Conservation (phyloP, 2,888 invertebrate genomes). For the Scaptomyza flava region DNA sequence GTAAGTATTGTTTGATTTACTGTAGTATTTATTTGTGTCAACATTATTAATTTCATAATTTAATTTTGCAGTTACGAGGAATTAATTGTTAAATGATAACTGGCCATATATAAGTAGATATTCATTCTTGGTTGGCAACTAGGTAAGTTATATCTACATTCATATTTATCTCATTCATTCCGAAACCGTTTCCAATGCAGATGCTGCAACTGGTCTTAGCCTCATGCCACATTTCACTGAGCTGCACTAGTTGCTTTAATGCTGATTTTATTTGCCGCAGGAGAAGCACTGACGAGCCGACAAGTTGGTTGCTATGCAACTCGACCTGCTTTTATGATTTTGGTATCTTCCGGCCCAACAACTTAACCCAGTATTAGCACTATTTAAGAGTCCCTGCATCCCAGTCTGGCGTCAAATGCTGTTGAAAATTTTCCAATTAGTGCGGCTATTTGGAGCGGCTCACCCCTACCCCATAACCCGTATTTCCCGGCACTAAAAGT, state of each 20-base stretch:
- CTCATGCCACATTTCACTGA: conserved; percentile 51
- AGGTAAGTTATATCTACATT: background rate
- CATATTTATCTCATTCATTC: background rate
- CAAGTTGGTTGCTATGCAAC: conserved; percentile 33
- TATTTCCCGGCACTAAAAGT: background rate
- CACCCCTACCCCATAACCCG: background rate
- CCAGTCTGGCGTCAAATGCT: conserved; percentile 22
- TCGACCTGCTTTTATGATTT: conserved; percentile 29
- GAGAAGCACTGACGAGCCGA: conserved; percentile 20
- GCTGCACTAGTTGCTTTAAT: conserved; percentile 64
- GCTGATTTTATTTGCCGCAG: conserved; percentile 64
- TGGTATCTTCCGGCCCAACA: conserved; percentile 29
- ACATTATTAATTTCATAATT: conserved; percentile 7
- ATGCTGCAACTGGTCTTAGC: conserved; percentile 17
- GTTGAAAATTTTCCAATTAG: conserved; percentile 66
- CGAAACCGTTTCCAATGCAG: background rate
- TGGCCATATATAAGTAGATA: too few relatives aligned
- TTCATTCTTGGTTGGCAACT: background rate
- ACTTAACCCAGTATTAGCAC: conserved; percentile 56
- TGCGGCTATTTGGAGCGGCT: conserved; percentile 41
- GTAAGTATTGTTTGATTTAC: background rate
- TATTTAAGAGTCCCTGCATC: conserved; percentile 36
- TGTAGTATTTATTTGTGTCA: background rate
- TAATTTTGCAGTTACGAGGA: background rate
- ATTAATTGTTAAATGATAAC: background rate